phyloP scores from a whole-genome alignment of 2,888 invertebrate genomes.

The Drosophila villosipedis region DNA sequence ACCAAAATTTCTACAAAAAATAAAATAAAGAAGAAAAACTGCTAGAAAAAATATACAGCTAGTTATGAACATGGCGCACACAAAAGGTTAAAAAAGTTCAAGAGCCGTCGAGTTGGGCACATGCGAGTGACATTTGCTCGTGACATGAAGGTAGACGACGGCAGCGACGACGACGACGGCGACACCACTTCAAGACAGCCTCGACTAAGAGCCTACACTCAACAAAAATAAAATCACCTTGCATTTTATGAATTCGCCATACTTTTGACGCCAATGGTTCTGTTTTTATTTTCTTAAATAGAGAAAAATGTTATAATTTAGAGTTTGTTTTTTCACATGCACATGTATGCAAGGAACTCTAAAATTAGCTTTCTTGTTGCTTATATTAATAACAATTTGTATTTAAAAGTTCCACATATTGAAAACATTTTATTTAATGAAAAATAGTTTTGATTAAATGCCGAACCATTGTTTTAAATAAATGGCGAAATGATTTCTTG shows the following conservation, averaged over 20 bases:
- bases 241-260: neutral
- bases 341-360: neutral
- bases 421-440: neutral
- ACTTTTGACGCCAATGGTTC: neutral
- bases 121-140: slow-evolving; percentile 78
- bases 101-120: slow-evolving; percentile 71
- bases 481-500: no score
- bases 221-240: neutral
- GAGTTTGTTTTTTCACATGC: neutral
- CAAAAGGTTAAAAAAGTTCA: slow-evolving; percentile 79
- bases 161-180: slow-evolving; percentile 33
- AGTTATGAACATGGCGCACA: slow-evolving; percentile 71
- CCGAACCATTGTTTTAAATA: no score
- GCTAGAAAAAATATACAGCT: slow-evolving; percentile 36
- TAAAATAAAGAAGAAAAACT: neutral
- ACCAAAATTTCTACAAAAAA: slow-evolving; percentile 10
- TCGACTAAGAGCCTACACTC: slow-evolving; percentile 17
- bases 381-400: neutral
- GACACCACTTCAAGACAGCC: slow-evolving; percentile 64
- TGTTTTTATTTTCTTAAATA: neutral
- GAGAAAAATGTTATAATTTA: neutral
- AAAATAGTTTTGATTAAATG: neutral
- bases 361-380: neutral
- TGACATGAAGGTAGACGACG: slow-evolving; percentile 73
- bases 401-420: neutral